Base-by-base conservation (phyloP, 2,888 invertebrate genomes). In the Netelia virgata region DNA sequence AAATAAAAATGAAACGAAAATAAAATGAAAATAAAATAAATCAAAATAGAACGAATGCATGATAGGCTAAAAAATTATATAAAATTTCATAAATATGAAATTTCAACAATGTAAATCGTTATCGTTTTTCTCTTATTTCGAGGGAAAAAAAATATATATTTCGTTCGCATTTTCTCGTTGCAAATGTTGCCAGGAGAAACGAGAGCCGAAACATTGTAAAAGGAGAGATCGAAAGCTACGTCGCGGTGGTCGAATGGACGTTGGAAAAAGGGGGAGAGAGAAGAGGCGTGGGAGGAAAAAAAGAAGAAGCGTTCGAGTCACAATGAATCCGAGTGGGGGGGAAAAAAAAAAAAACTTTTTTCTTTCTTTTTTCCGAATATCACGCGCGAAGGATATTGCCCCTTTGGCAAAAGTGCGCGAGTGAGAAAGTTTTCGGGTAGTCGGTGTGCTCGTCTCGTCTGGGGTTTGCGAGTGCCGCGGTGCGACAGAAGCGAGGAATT, bases 401-500 rank as follows among this genome's bases (percentile, higher is more conserved):
- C 47, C 47, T 47, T 47, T 47, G 47, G 47, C 47, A 47, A 47
- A 36, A 47, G 47, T 47, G 47, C 47, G 47, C 47, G 47, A 47
- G 47, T 3, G 47, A 14, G 47, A 47, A 47, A 47, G 47, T 47
- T 43, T 8, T 10, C 14, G 47, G 14, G 43, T 10, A 11, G 43
- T 43, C 1, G 1, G 43, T 11, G 23, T 61, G 14, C 14, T 61
- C 23, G 20, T n/a, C n/a, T n/a, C n/a, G n/a, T n/a, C 20, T 23
- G 36, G 36, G 36, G 36, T 36, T 16, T 57, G 9, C 9, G 16
- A 57, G 36, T 5, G 6, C 6, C 11, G n/a, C 57, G 59, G 55
- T 43, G 55, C 79, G 20, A 66, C 41, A 86, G 85, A 88, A 87
- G 86, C n/a, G 63, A 77, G 81, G 83, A 86, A 83, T 86, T 84